phyloP scores from a whole-genome alignment of 1,140 invertebrate species.

The Lethrus apterus region DNA sequence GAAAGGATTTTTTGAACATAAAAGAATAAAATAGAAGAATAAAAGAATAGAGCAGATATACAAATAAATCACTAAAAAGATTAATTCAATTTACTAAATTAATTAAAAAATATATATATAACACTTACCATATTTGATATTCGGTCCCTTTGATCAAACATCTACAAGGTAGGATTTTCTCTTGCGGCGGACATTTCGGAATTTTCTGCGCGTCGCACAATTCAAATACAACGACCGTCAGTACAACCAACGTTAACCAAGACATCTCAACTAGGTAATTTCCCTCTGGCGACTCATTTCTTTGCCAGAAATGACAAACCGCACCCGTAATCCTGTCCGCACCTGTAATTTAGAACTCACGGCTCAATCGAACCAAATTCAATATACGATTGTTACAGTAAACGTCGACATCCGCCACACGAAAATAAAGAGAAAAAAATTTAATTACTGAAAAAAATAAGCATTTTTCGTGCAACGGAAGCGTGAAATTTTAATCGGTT shows the following conservation, averaged over 20 bases:
- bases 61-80: neutral
- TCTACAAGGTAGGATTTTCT: conserved; percentile 58
- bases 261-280: neutral
- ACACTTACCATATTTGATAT: conserved; percentile 60
- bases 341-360: too few species aligned
- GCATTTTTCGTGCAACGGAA: too few species aligned
- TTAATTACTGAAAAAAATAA: too few species aligned
- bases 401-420: too few species aligned
- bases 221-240: neutral
- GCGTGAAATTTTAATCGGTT: too few species aligned
- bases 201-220: conserved; percentile 46
- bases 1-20: neutral
- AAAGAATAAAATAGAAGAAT: neutral
- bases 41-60: neutral
- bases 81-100: conserved; percentile 4
- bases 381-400: too few species aligned
- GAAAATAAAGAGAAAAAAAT: too few species aligned
- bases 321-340: conserved; percentile 3
- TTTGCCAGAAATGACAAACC: neutral
- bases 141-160: conserved; percentile 57
- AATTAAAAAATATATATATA: neutral
- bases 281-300: neutral
- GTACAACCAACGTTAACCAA: conserved; percentile 25
- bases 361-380: too few species aligned
- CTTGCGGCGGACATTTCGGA: conserved; percentile 49